Conservation (phyloP, 2,113 vertebrate species). For the Muscicapa adusta region DNA sequence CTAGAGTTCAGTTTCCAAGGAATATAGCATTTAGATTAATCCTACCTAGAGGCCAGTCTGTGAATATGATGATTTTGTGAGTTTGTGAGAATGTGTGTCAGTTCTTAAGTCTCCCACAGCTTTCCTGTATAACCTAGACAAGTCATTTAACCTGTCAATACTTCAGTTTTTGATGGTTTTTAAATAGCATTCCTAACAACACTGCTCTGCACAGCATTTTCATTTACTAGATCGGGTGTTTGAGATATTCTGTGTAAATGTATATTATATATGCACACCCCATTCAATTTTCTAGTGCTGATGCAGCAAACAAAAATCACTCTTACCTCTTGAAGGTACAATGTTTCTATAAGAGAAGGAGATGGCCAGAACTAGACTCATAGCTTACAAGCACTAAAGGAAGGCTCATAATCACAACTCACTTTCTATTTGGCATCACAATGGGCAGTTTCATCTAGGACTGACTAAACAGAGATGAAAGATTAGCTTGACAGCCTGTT, state of each 20-base stretch:
- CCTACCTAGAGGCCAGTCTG: not conserved
- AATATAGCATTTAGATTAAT: not conserved
- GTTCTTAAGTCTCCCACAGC: not conserved
- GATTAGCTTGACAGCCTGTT: not conserved
- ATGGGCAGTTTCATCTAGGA: not conserved
- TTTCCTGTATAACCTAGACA: not conserved
- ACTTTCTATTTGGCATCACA: not conserved
- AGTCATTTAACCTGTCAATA: not conserved
- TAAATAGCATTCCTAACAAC: not conserved
- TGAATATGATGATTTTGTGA: not conserved
- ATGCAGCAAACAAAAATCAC: not conserved
- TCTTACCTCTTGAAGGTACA: not conserved
- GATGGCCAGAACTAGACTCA: not conserved
- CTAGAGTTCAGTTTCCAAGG: not conserved
- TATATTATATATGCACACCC: not conserved
- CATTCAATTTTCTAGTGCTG: not conserved
- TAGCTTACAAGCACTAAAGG: not conserved
- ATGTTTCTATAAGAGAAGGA: not conserved
- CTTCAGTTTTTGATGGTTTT: not conserved
- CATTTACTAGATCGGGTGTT: not conserved
- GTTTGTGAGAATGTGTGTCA: not conserved
- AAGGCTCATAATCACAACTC: not conserved
- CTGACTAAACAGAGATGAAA: constrained; percentile 10
- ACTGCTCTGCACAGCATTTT: not conserved
- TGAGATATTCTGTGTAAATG: not conserved